Percentiles rank a stretch among this genome's conserved stretches.
Conservation (phyloP, 2,113 vertebrate species). For the Pollimyrus isidori region DNA sequence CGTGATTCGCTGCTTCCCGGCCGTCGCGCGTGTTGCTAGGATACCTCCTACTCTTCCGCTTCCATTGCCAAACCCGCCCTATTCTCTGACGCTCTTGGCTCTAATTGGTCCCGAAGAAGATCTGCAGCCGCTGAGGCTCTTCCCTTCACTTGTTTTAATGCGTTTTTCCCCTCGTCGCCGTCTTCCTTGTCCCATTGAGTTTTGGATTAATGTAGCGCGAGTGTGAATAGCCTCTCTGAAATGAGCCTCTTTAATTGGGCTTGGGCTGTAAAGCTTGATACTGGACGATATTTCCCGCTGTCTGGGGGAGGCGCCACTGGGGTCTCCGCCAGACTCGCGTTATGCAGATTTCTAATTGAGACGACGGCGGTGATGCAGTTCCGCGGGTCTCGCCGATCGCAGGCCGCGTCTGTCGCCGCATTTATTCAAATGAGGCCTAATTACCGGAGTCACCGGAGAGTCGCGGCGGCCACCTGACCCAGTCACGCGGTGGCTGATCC, state of each 20-base stretch:
- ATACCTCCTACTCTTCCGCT: constrained; percentile 11
- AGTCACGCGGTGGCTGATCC: not conserved
- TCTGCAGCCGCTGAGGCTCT: not conserved
- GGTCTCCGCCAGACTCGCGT: not conserved
- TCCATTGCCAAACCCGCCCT: not conserved
- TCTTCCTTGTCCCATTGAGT: not conserved
- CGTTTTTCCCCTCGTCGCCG: not conserved
- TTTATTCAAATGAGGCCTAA: not conserved
- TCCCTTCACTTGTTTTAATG: not conserved
- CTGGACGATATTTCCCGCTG: not conserved
- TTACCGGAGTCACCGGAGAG: not conserved
- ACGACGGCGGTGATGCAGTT: not conserved
- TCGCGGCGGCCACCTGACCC: not conserved
- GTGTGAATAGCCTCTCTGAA: constrained; percentile 4
- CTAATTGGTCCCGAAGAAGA: constrained; percentile 20
- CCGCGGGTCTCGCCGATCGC: not conserved
- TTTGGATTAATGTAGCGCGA: not conserved
- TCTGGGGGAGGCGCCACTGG: not conserved
- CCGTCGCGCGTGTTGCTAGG: constrained; percentile 29
- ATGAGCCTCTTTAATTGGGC: not conserved
- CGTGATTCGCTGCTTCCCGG: not conserved
- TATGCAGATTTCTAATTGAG: not conserved
- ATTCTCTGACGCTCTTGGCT: not conserved
- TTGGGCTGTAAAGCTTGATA: not conserved
- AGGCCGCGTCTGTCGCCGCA: not conserved